These are phyloP conservation scores for Platichthys flesus DNA, from an alignment of 2,113 vertebrate genomes.

Conservation along the genomic window DNA sequence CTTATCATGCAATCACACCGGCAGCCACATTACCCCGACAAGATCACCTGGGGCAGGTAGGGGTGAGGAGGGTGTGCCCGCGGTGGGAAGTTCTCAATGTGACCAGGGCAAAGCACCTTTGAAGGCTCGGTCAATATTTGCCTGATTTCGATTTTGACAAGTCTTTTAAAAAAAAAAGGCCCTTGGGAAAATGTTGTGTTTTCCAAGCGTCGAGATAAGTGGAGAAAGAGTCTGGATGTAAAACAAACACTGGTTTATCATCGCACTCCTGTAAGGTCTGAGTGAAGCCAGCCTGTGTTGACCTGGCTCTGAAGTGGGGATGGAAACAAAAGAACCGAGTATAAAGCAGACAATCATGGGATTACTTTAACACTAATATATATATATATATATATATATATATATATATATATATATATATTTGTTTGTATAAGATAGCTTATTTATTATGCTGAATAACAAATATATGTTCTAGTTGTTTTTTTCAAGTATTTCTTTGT, in stretches of 20 bases:
- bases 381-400: too few species aligned
- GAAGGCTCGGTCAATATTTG: slow-evolving; percentile 74
- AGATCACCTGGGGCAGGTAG: slow-evolving; percentile 63
- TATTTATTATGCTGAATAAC: too few species aligned
- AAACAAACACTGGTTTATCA: slow-evolving; percentile 41
- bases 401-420: too few species aligned
- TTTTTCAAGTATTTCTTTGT: too few species aligned
- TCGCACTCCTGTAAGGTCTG: slow-evolving; percentile 15
- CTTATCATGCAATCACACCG: slow-evolving; percentile 68
- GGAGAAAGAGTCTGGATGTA: slow-evolving; percentile 45
- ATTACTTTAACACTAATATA: too few species aligned
- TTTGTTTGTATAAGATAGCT: too few species aligned
- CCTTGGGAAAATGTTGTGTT: slow-evolving; percentile 49
- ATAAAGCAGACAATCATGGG: neutral
- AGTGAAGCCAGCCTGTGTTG: slow-evolving; percentile 21
- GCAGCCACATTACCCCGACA: slow-evolving; percentile 40
- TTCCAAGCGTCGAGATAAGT: slow-evolving; percentile 56
- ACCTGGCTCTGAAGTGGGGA: slow-evolving; percentile 6
- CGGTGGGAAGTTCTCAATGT: slow-evolving; percentile 50
- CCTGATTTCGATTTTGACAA: slow-evolving; percentile 58
- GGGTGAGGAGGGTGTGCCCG: slow-evolving; percentile 54
- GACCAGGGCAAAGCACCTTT: slow-evolving; percentile 56
- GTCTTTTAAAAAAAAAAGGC: slow-evolving; percentile 3
- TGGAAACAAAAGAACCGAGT: neutral
- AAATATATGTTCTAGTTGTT: too few species aligned